Conservation (phyloP, 2,797 vertebrate species). For the Taeniopygia guttata region DNA sequence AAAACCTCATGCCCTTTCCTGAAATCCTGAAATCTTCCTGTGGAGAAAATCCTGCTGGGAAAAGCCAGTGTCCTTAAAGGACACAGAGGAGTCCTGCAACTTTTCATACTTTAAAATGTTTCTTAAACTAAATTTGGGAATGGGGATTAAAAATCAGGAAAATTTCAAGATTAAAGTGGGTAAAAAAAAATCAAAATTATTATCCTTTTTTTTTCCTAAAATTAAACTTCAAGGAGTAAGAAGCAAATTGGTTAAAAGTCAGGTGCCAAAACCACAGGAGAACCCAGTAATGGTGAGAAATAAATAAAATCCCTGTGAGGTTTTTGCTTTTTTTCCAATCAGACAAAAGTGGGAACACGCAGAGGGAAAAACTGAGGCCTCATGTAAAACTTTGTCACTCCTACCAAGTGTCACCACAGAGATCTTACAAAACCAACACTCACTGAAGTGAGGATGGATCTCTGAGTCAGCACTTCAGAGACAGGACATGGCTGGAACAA, state of each 20-base stretch:
- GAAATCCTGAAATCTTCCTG: too few species aligned
- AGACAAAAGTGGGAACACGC: not conserved
- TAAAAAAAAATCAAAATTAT: not conserved
- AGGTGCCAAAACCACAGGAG: not conserved
- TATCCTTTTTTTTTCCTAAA: not conserved
- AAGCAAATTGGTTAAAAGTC: not conserved
- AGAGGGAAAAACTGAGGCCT: not conserved
- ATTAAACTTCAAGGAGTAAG: not conserved
- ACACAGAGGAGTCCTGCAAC: too few species aligned
- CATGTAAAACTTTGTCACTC: not conserved
- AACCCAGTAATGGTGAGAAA: not conserved
- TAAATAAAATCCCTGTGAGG: not conserved
- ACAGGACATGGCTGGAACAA: not conserved
- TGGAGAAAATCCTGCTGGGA: too few species aligned
- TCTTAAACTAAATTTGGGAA: not conserved
- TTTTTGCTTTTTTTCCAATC: not conserved
- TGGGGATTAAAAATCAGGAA: not conserved
- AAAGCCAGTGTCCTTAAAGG: too few species aligned
- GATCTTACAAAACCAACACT: not conserved
- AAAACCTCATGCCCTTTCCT: too few species aligned
- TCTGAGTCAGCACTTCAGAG: not conserved
- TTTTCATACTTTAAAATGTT: not conserved
- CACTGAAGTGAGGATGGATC: not conserved
- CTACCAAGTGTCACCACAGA: not conserved
- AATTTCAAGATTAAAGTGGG: not conserved